Evolutionary conservation across 2,113 vertebrate genomes (phyloP).

Genomic region (Garra rufa): DNA sequence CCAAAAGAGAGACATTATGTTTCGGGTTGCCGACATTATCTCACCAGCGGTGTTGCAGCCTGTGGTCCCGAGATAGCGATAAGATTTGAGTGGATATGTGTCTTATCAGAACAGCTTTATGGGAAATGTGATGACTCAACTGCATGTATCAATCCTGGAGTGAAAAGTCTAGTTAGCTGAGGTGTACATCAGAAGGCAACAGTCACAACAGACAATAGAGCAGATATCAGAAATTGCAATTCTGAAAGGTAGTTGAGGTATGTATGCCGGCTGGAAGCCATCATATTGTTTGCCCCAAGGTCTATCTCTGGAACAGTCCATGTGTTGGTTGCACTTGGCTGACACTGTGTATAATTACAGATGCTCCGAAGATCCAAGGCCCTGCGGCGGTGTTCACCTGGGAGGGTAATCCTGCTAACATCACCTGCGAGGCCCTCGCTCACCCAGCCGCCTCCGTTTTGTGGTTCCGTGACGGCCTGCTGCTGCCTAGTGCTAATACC

Average conservation of each 20-base stretch:
- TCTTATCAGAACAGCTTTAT: slow-evolving; percentile 56
- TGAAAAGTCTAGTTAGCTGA: slow-evolving; percentile 34
- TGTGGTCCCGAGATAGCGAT: slow-evolving; percentile 48
- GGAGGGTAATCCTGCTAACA: slow-evolving; percentile 95
- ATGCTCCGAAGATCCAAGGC: slow-evolving; percentile 92
- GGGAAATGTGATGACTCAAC: slow-evolving; percentile 61
- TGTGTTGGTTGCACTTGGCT: not conserved
- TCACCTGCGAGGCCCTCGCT: slow-evolving; percentile 93
- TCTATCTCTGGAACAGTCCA: not conserved
- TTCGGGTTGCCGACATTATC: slow-evolving; percentile 38
- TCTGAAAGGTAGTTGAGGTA: slow-evolving; percentile 2
- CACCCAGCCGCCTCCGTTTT: slow-evolving; percentile 88
- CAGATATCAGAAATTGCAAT: slow-evolving; percentile 14
- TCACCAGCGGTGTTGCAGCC: slow-evolving; percentile 46
- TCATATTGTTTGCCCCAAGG: not conserved
- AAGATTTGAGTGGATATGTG: slow-evolving; percentile 49
- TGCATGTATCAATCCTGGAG: slow-evolving; percentile 54
- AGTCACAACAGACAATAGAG: slow-evolving; percentile 13
- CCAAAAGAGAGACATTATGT: slow-evolving; percentile 40
- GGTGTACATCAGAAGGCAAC: slow-evolving; percentile 10
- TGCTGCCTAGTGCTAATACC: slow-evolving; percentile 88
- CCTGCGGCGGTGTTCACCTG: slow-evolving; percentile 87
- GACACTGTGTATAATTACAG: slow-evolving; percentile 71
- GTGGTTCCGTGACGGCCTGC: slow-evolving; percentile 90
- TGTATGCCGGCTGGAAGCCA: slow-evolving; percentile 2